These are phyloP conservation scores for Nephrocerus scutellatus DNA, from an alignment of 2,888 invertebrate genomes.

Conservation along the genomic window DNA sequence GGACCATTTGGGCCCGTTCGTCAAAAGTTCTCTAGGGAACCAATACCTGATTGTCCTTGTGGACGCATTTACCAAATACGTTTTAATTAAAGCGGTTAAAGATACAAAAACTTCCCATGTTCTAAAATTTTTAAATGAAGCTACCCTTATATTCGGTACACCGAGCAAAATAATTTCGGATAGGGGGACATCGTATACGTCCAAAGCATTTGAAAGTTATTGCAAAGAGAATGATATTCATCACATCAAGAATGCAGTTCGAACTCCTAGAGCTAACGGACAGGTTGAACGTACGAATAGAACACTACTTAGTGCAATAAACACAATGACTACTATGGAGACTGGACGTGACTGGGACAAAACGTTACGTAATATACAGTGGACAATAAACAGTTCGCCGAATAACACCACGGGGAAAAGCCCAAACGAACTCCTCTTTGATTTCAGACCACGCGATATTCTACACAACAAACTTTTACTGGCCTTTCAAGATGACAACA, in stretches of 20 bases:
- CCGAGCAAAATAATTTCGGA: constrained; percentile 28
- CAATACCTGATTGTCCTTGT: constrained; percentile 11
- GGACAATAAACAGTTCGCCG: constrained; percentile 13
- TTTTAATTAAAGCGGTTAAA: constrained; percentile 11
- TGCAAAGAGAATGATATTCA: constrained; percentile 21
- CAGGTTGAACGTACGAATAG: constrained; percentile 15
- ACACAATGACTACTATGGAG: constrained; percentile 8
- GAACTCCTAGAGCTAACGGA: constrained; percentile 25
- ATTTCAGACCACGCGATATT: constrained; percentile 11
- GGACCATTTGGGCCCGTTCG: constrained; percentile 17
- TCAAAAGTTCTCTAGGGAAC: constrained; percentile 8
- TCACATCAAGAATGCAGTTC: constrained; percentile 25
- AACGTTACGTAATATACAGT: constrained; percentile 10
- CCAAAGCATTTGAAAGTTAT: constrained; percentile 22
- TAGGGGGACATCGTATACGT: constrained; percentile 26
- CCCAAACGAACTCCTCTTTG: constrained; percentile 15
- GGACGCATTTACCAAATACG: constrained; percentile 17
- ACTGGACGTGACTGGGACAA: constrained; percentile 13
- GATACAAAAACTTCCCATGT: constrained; percentile 13
- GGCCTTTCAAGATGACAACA: too few species aligned
- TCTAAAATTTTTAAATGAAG: constrained; percentile 8
- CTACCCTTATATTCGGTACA: constrained; percentile 22
- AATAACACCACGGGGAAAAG: constrained; percentile 13
- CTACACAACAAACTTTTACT: constrained; percentile 4
- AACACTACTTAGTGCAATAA: constrained; percentile 13